A percentile compares a stretch with the other conserved stretches of the same genome.
Conservation (phyloP, 2,113 vertebrate genomes). For the Zosterops lateralis region DNA sequence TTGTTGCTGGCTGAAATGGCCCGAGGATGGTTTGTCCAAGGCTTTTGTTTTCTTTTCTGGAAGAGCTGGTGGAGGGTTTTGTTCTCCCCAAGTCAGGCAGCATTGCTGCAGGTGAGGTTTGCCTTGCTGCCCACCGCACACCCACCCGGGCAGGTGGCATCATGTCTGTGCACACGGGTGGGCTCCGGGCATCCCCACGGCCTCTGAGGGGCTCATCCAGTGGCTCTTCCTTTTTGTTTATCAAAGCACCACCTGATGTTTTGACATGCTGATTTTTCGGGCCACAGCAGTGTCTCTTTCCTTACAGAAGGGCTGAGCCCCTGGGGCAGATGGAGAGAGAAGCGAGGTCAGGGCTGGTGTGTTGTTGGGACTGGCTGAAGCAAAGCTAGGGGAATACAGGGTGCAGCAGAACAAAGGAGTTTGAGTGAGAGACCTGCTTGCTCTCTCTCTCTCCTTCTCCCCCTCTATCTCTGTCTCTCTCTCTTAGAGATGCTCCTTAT, state of each 20-base stretch:
- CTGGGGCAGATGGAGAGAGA: neutral
- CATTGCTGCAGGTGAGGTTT: neutral
- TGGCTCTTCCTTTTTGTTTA: neutral
- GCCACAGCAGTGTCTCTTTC: neutral
- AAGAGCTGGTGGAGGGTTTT: neutral
- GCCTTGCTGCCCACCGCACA: neutral
- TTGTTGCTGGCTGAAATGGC: neutral
- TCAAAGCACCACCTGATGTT: neutral
- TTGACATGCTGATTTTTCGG: neutral
- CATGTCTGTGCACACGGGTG: rapidly evolving
- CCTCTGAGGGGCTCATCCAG: rapidly evolving
- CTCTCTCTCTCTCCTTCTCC: neutral
- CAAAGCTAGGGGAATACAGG: neutral
- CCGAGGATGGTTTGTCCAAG: neutral
- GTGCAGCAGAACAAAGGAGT: neutral
- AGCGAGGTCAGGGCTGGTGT: neutral
- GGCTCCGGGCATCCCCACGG: rapidly evolving
- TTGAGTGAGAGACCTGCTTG: neutral
- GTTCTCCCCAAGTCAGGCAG: neutral
- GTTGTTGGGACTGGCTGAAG: neutral
- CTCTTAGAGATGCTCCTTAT: neutral
- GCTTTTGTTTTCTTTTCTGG: neutral
- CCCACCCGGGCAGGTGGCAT: rapidly evolving
- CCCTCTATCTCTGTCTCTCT: neutral
- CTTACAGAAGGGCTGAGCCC: neutral